phyloP scores from a whole-genome alignment of 1,140 invertebrate genomes.

The Stegodyphus mimosarum region DNA sequence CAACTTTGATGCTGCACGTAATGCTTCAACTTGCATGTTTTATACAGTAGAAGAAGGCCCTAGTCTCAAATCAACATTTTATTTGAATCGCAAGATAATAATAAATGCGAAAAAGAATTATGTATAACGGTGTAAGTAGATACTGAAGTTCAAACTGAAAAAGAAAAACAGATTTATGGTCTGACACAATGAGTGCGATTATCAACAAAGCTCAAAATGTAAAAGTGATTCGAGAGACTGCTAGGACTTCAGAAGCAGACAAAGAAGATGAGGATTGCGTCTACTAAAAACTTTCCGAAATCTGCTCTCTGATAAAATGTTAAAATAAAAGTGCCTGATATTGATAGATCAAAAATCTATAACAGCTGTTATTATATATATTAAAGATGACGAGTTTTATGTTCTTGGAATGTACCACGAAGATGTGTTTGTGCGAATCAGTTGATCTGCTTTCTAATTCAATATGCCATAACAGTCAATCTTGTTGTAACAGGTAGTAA shows the following conservation, averaged over 20 bases:
- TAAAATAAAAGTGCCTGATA: slow-evolving; percentile 5
- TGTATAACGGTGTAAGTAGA: slow-evolving; percentile 3
- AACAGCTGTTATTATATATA: not conserved
- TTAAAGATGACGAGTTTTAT: not conserved
- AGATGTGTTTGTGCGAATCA: slow-evolving; percentile 5
- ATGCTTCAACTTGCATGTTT: no score
- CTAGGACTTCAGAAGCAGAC: slow-evolving; percentile 3
- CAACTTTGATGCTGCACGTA: no score
- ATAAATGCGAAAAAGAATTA: not conserved
- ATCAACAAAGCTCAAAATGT: not conserved
- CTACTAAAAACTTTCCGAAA: not conserved
- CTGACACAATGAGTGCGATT: not conserved
- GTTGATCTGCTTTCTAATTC: not conserved
- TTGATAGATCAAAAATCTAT: not conserved
- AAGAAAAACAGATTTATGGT: not conserved
- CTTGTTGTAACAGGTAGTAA: slow-evolving; percentile 4
- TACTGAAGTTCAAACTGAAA: slow-evolving; percentile 5
- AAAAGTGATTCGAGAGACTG: not conserved
- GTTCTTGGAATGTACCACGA: not conserved
- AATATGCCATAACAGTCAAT: not conserved
- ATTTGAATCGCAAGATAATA: not conserved
- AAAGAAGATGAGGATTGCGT: slow-evolving; percentile 2
- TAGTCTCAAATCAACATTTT: no score
- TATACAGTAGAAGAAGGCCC: not conserved
- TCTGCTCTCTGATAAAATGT: not conserved